These are phyloP conservation scores for Electrona antarctica DNA, from an alignment of 2,113 vertebrate genomes.

Conservation along the genomic window DNA sequence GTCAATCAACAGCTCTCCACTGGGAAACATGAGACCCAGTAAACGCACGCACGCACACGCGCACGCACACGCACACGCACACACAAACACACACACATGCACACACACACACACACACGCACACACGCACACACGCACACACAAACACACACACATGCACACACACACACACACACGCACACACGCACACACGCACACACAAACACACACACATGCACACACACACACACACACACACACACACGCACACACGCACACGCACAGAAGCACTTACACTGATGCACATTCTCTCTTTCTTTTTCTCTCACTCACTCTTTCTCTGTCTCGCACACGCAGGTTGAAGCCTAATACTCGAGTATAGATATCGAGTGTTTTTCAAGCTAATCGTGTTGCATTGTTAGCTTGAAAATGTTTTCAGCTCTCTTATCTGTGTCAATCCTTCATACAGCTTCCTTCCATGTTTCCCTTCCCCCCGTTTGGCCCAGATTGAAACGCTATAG, in stretches of 20 bases:
- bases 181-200: not conserved
- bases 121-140: constrained; percentile 7
- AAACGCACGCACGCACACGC: not conserved
- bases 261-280: not conserved
- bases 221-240: not conserved
- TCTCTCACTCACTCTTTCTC: not conserved
- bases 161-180: not conserved
- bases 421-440: not conserved
- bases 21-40: constrained; percentile 29
- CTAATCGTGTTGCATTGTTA: too few species aligned
- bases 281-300: not conserved
- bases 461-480: not conserved
- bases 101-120: not conserved
- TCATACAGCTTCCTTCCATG: not conserved
- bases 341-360: too few species aligned
- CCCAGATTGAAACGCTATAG: not conserved
- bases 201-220: not conserved
- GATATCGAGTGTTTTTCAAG: too few species aligned
- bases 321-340: too few species aligned
- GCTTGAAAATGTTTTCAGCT: not conserved
- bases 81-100: constrained; percentile 8
- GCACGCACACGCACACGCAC: constrained; percentile 7
- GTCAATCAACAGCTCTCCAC: constrained; percentile 51
- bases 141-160: not conserved
- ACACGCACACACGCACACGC: not conserved